A percentile compares a stretch with the other conserved stretches of the same genome.
Conservation (phyloP, 2,113 vertebrate species). For the Pseudonaja textilis region DNA sequence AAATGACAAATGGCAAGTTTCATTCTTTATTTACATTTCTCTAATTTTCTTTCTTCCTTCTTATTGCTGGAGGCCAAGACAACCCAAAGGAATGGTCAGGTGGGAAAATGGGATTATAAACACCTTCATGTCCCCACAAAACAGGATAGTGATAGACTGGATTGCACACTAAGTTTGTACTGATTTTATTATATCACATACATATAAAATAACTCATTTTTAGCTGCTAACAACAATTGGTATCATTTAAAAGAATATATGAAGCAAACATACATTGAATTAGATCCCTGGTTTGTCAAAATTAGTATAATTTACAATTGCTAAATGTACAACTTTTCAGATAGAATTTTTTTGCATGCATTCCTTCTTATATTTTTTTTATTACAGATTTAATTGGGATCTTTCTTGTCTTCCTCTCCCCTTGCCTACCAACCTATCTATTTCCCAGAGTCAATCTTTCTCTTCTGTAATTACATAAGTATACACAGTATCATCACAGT, state of each 20-base stretch:
- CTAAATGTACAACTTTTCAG: neutral
- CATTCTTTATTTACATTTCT: conserved; percentile 66
- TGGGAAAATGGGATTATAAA: conserved; percentile 53
- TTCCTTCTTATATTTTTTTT: neutral
- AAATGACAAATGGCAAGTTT: conserved; percentile 68
- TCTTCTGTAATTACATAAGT: neutral
- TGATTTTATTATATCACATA: conserved; percentile 39
- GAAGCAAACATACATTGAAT: neutral
- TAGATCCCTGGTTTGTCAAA: neutral
- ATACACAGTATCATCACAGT: neutral
- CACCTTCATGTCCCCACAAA: conserved; percentile 58
- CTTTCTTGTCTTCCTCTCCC: neutral
- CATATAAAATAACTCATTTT: neutral
- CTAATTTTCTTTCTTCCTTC: conserved; percentile 64
- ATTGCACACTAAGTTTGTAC: conserved; percentile 41
- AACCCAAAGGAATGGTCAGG: conserved; percentile 69
- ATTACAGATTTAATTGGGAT: neutral
- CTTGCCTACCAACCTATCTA: neutral
- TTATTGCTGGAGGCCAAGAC: conserved; percentile 64
- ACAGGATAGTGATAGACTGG: conserved; percentile 46
- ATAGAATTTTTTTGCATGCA: neutral
- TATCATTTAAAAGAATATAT: neutral
- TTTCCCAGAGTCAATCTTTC: neutral
- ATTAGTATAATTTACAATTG: neutral
- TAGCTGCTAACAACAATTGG: conserved; percentile 14